Evolutionary conservation across 2,888 invertebrate species (phyloP).

Genomic region (Tubiluchus corallicola): DNA sequence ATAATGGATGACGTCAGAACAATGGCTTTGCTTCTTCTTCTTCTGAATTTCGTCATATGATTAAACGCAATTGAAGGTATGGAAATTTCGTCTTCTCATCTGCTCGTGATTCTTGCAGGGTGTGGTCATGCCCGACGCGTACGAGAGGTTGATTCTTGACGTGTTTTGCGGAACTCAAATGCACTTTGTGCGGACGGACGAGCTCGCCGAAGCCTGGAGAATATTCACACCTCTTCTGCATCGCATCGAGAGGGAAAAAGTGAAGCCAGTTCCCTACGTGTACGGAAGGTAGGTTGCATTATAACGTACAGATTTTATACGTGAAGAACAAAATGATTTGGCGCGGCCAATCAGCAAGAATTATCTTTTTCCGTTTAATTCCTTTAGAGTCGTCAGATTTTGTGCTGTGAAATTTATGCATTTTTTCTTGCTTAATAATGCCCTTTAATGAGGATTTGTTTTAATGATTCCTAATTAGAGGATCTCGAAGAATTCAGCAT

Average conservation of each 20-base stretch:
- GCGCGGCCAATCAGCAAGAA: no score
- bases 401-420: not conserved
- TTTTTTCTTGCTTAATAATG: constrained; percentile 1
- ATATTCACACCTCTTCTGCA: constrained; percentile 84
- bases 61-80: no score
- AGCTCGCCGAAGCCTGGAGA: constrained; percentile 87
- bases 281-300: constrained; percentile 39
- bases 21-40: no score
- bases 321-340: no score
- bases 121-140: constrained; percentile 77
- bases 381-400: not conserved
- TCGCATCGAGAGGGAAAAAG: constrained; percentile 52
- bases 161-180: constrained; percentile 97
- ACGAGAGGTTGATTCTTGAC: constrained; percentile 87
- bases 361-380: constrained; percentile 5
- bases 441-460: no score
- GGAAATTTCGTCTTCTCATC: no score
- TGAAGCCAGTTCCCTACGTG: constrained; percentile 58
- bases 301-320: no score
- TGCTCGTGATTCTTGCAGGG: constrained; percentile 36
- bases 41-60: no score
- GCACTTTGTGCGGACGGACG: constrained; percentile 96
- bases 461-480: no score
- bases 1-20: no score
- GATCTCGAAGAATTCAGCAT: no score